Base-by-base conservation (phyloP, 2,888 invertebrate genomes). In the Caenorhabditis sp. region DNA sequence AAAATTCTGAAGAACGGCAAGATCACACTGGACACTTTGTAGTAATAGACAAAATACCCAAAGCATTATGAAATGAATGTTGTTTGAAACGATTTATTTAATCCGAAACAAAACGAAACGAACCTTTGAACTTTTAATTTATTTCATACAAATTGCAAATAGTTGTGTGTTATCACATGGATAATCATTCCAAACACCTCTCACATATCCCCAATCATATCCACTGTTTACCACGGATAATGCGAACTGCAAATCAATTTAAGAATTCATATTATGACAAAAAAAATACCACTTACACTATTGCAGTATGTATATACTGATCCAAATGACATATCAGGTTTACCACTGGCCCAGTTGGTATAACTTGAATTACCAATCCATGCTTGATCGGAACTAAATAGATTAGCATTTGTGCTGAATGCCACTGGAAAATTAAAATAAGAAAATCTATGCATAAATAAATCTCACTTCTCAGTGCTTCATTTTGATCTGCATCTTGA, bases 131-230 rank as follows among this genome's bases (percentile, higher is more conserved):
- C 43, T 43, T 12, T 43, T 43, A 43, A 17, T 43, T 43, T 14
- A 43, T 43, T 43, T 43, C 43, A 43, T 43, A 21, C 64, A 64
- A 31, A 64, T 57, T 26, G 36, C 64, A 26, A 26, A 64, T 10
- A 49, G 1, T 31, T 50, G 50, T 21, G 20, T 58, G 7, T 43
- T 58, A 5, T 21, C 31, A 27, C 64, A 64, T 20, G 58, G 58
- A 36, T 50, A 36, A 27, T 57, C 52, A 21, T 27, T 36, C 64
- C 64, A 64, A n/a, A 64, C 58, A 26, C 64, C 64, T 7, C 64
- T 25, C 8, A 43, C 36, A 31, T 50, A 57, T 14, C 50, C 57
- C 14, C 25, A 31, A 21, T 21, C 25, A 4, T 20, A 26, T 2
- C 56, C 56, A 52, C n/a, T 52, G 25, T 49, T 49, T 23, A 52